Base-by-base conservation (phyloP, 64 coral and sea anemone genomes). In the Acropora tenuis region DNA sequence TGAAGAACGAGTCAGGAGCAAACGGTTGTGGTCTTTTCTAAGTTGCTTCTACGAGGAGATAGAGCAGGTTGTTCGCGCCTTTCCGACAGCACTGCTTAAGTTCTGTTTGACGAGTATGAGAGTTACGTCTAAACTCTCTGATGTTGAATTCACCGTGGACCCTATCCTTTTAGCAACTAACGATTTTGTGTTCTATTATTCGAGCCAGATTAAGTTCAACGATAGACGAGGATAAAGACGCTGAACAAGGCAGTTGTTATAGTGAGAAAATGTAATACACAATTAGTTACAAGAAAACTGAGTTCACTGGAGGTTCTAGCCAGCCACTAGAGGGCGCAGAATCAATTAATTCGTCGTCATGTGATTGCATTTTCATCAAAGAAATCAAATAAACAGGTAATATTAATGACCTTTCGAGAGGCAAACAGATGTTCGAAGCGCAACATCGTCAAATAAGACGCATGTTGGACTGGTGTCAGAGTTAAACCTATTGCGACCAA, bases 401-500 rank as follows among this genome's bases (percentile, higher is more conserved):
- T 71, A 48, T 84, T 84, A 13, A 71, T 85, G 82, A 71, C 61
- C 82, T 71, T 49, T 85, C 30, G 63, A 85, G 65, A 69, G 45
- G 82, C 46, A 71, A 69, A 72, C 45, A 15, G 58, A 83, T 47
- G 68, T 43, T 47, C 16, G 9, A 6, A 48, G 82, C 19, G 44
- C 17, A 47, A 20, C 16, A 69, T 68, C 47, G 63, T 13, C 45
- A 84, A 84, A 48, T 46, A 49, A 65, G 82, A 12, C 82, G 43
- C 18, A 43, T 16, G 13, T 42, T 47, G 16, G 57, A 82, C 53
- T 61, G 11, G 13, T 44, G 10, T 42, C 6, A 10, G 11, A 60
- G 43, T 0, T 9, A 59, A 80, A 47, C 6, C 4, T 18, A 4
- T 69, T 47, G 6, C 1, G 1, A 3, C 13, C 52, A 10, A 41